A percentile compares a stretch with the other conserved stretches of the same genome.
phyloP scores from a whole-genome alignment of 2,113 vertebrate species.

The Centrocercus urophasianus region DNA sequence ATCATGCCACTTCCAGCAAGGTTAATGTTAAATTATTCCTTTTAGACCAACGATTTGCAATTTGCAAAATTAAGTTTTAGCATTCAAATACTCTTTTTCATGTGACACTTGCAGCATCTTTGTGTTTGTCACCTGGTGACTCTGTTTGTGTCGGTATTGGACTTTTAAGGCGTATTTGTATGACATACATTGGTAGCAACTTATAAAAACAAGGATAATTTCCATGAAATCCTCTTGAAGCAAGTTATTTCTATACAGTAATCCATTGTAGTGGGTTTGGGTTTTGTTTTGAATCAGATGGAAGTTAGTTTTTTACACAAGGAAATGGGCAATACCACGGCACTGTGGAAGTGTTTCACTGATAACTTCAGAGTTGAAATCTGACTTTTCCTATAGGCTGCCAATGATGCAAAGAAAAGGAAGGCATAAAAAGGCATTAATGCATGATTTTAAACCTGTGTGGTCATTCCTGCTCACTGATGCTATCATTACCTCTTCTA shows the following conservation, averaged over 20 bases:
- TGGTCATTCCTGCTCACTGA: neutral
- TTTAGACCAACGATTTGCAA: conserved; percentile 45
- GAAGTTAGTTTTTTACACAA: neutral
- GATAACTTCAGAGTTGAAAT: neutral
- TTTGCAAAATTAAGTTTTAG: conserved; percentile 65
- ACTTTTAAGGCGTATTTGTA: conserved; percentile 37
- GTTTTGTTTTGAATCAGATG: neutral
- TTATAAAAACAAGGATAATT: conserved; percentile 6
- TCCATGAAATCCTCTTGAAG: neutral
- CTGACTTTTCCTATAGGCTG: neutral
- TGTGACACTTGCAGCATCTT: conserved; percentile 23
- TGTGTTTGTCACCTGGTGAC: conserved; percentile 47
- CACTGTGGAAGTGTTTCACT: neutral
- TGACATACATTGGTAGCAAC: neutral
- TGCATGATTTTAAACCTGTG: neutral
- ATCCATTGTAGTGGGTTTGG: neutral
- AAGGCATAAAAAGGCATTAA: neutral
- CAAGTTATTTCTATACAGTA: neutral
- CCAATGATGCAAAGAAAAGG: neutral
- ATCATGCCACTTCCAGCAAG: conserved; percentile 51
- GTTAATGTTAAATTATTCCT: conserved; percentile 59
- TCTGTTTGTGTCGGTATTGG: conserved; percentile 6
- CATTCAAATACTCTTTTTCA: neutral
- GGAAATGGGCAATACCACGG: neutral
- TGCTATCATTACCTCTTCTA: neutral